Evolutionary conservation across 2,888 invertebrate species (phyloP).

Genomic region (Aromia moschata): DNA sequence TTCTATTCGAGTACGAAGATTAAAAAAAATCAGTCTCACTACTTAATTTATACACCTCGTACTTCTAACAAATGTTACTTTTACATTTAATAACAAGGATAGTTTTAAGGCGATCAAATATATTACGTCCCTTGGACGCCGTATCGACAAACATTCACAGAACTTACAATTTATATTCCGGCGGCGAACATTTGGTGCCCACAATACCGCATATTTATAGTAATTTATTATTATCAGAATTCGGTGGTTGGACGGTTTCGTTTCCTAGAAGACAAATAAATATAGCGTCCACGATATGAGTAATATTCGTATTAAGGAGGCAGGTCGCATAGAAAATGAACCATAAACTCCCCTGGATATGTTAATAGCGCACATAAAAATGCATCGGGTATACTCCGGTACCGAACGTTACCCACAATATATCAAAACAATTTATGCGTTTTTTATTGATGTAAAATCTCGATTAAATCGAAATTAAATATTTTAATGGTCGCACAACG

Average conservation of each 20-base stretch:
- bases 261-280: slow-evolving; percentile 37
- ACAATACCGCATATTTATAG: slow-evolving; percentile 8
- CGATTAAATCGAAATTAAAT: slow-evolving; percentile 62
- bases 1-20: too few species aligned
- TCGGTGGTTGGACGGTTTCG: slow-evolving; percentile 21
- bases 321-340: slow-evolving; percentile 38
- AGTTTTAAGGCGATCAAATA: neutral
- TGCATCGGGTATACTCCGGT: slow-evolving; percentile 26
- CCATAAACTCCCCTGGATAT: slow-evolving; percentile 44
- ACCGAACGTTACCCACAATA: slow-evolving; percentile 40
- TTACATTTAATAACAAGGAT: neutral
- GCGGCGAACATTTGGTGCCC: slow-evolving; percentile 11
- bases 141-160: slow-evolving; percentile 5
- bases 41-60: too few species aligned
- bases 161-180: slow-evolving; percentile 20
- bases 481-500: slow-evolving; percentile 51
- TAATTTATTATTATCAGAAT: slow-evolving; percentile 15
- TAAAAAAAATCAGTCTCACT: too few species aligned
- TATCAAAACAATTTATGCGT: slow-evolving; percentile 57
- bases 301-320: slow-evolving; percentile 32
- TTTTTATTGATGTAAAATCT: slow-evolving; percentile 61
- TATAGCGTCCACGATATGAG: slow-evolving; percentile 34
- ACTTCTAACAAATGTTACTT: neutral
- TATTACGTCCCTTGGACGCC: neutral
- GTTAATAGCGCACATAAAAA: slow-evolving; percentile 43